Conservation (phyloP, 2,888 invertebrate species). For the Aporophyla nigra region DNA sequence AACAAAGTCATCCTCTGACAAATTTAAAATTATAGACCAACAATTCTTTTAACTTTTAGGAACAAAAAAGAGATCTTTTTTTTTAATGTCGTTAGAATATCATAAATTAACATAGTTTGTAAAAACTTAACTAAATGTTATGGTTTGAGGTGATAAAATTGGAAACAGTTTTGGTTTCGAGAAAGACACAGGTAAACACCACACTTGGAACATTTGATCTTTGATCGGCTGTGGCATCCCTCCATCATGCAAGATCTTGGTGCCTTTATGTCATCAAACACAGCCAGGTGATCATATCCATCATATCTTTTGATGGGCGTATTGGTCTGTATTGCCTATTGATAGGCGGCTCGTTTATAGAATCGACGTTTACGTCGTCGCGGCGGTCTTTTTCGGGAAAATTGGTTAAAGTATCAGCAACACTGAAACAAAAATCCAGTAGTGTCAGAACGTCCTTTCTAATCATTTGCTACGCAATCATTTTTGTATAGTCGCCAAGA, state of each 20-base stretch:
- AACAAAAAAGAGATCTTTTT: conserved; percentile 2
- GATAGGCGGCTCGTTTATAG: too few species aligned
- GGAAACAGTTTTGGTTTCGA: conserved; percentile 6
- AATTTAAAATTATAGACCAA: background rate
- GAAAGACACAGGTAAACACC: conserved; percentile 7
- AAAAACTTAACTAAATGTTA: background rate
- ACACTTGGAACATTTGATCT: conserved; percentile 17
- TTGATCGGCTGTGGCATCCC: conserved; percentile 9
- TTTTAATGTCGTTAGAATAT: too few species aligned
- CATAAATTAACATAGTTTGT: too few species aligned
- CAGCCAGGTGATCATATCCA: background rate
- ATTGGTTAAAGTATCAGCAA: too few species aligned
- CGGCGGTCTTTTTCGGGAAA: too few species aligned
- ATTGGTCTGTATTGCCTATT: too few species aligned
- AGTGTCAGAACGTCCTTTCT: too few species aligned
- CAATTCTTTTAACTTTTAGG: background rate
- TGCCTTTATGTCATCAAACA: conserved; percentile 7
- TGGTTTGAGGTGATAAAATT: background rate
- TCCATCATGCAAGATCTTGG: conserved; percentile 15
- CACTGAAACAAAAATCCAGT: too few species aligned
- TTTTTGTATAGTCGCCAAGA: too few species aligned
- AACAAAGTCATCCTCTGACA: background rate
- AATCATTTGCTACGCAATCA: too few species aligned
- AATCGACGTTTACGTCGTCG: too few species aligned
- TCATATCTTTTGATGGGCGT: too few species aligned